A percentile compares a stretch with the other conserved stretches of the same genome.
Conservation (phyloP, 1,140 invertebrate genomes). For the Orchestia grillus region DNA sequence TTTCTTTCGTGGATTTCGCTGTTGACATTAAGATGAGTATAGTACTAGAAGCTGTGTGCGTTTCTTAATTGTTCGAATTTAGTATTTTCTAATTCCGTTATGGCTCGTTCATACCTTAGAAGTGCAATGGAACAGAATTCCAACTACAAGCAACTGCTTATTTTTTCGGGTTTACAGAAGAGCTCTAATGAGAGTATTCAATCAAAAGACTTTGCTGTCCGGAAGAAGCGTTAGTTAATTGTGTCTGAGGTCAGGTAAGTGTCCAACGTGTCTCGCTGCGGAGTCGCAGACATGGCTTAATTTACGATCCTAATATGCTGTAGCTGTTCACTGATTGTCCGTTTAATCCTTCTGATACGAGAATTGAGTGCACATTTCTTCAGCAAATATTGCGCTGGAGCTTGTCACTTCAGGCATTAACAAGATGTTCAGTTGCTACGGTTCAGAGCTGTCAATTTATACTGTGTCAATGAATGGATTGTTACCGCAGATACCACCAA, state of each 20-base stretch:
- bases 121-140: not conserved
- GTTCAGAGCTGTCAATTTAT: no score
- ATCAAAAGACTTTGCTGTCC: not conserved
- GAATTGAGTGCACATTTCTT: not conserved
- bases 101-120: not conserved
- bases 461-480: no score
- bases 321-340: not conserved
- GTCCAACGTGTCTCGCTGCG: not conserved
- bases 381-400: not conserved
- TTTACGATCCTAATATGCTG: not conserved
- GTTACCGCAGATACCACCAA: no score
- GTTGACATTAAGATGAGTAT: not conserved
- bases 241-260: not conserved
- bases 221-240: not conserved
- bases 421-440: no score
- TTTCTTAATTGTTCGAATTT: not conserved
- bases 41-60: no score
- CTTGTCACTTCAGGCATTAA: no score
- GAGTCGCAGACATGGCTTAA: not conserved
- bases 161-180: not conserved
- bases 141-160: not conserved
- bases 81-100: not conserved
- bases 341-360: not conserved
- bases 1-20: not conserved
- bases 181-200: not conserved